A percentile compares a stretch with the other conserved stretches of the same genome.
These are phyloP conservation scores for Drosophila antonietae DNA, from an alignment of 2,888 invertebrate genomes.

Conservation along the genomic window DNA sequence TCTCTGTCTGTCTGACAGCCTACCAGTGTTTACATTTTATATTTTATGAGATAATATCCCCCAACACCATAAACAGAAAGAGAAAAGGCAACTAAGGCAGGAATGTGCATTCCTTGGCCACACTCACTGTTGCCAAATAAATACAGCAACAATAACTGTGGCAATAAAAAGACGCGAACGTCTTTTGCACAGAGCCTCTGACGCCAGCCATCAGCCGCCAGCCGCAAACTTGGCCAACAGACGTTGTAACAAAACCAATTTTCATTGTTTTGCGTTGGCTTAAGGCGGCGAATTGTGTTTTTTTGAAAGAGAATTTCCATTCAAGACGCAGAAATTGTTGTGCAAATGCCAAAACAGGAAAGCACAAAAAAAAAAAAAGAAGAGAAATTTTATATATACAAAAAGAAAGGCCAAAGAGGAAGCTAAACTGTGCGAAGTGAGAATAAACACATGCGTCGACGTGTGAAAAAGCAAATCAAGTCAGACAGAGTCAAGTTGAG, in stretches of 20 bases:
- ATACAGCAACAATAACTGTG: conserved; percentile 72
- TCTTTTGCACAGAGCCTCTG: conserved; percentile 36
- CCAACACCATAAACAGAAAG: conserved; percentile 56
- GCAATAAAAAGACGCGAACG: conserved; percentile 73
- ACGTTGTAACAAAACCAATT: conserved; percentile 75
- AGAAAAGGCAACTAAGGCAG: conserved; percentile 11
- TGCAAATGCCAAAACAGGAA: conserved; percentile 62
- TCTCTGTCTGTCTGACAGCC: conserved; percentile 18
- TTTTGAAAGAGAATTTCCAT: conserved; percentile 52
- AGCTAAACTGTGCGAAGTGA: conserved; percentile 47
- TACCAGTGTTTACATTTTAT: conserved; percentile 76
- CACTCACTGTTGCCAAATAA: conserved; percentile 66
- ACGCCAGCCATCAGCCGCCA: conserved; percentile 17
- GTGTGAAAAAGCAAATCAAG: conserved; percentile 40
- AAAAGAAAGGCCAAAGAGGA: conserved; percentile 36
- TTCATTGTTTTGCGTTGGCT: conserved; percentile 77
- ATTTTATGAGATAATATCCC: conserved; percentile 77
- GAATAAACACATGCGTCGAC: conserved; percentile 68
- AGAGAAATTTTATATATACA: not conserved
- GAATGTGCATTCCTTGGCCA: conserved; percentile 44
- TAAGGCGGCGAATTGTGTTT: conserved; percentile 38
- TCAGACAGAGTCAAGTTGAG: not conserved
- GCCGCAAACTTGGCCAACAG: conserved; percentile 62
- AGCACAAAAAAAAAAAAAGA: conserved; percentile 45
- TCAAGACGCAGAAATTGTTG: conserved; percentile 47